Base-by-base conservation (phyloP, 2,888 invertebrate genomes). In the Epistrophe grossulariae region DNA sequence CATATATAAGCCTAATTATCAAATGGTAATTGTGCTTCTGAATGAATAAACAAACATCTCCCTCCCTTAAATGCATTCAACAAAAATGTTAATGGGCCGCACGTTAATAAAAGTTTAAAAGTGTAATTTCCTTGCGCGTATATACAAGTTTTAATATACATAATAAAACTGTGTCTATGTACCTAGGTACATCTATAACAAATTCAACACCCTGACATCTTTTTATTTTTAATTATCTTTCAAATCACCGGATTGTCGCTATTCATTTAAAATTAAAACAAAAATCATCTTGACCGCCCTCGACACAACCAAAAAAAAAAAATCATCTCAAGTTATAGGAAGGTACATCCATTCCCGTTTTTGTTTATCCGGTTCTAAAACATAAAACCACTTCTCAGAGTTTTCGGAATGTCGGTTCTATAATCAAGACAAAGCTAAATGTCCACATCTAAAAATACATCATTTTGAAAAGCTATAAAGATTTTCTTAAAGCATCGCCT, bases 61-160 rank as follows among this genome's bases (percentile, higher is more conserved):
- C 48, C n/a, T 1, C 31, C 6, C 60, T 1, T 48, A 35, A 13
- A 35, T 13, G 7, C n/a, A 35, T 15, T 24, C 0, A 48, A 64
- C 45, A 64, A 45, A 64, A 64, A 48, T 68, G 31, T 52, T 52
- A 70, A 70, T 40, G 68, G 40, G 68, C 38, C 52, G 50, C n/a
- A 7, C 10, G 2, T 15, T 40, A 19, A 70, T 38, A 50, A 52
- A 52, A 38, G 35, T 52, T 38, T 40, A 52, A 52, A 40, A 60
- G 24, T 60, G 24, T 38, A 70, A 52, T 70, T 52, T 52, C 24
- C 15, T 52, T 19, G 13, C 2, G 8, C 50, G 45, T 17, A 2
- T 24, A 24, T 3, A n/a, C 6, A 45, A 40, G 60, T 64, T 31
- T 64, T 45, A 35, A 9, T 13, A 31, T 15, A n/a, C n/a, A 31